Evolutionary conservation across 2,888 invertebrate species (phyloP), one percentile per base, ranked within the genome.

Genomic region (Drosophila affinis): DNA sequence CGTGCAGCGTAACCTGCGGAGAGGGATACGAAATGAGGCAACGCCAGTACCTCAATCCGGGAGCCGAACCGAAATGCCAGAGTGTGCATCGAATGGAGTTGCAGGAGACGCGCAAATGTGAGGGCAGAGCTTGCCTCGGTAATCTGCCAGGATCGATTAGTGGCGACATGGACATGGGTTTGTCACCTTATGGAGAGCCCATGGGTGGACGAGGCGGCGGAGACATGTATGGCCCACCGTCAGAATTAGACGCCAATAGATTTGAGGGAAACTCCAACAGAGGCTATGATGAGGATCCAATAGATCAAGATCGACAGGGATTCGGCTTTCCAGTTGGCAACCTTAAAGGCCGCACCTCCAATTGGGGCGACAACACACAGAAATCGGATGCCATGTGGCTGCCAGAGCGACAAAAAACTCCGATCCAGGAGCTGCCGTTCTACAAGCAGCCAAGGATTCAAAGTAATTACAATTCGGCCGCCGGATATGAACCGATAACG

Each of bases 1-100:
- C 94, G 32, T 97, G 97, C 90, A 96, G 95, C 29, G 95, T 94
- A 39, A 94, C 94, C 0, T 96, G 96, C 87, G 95, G 95, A 1
- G 93, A 93, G 63, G 95, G 97, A 0, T 93, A 93, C 45, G 94
- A 95, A 65, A 94, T 94, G 0, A 93, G 96, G 63, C 94, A 94
- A 46, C 93, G 97, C 0, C 93, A 94, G 80, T 96, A 95, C 91
- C 89, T 94, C 29, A 93, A 89, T 65, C 92, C 93, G 61, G 93
- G 93, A 46, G 95, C 94, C 0, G 93, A 93, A 72, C 94, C 94
- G 73, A 93, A 93, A 27, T 95, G 95, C 79, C 93, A 87, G 60
- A 72, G 49, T 48, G 81, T 62, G 1, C 75, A 71, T 17, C 62
- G 61, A 9, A 21, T 76, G 9, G 71, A 77, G 14, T 62, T 84